Base-by-base conservation (phyloP, 2,113 vertebrate genomes). In the Sceloporus undulatus region DNA sequence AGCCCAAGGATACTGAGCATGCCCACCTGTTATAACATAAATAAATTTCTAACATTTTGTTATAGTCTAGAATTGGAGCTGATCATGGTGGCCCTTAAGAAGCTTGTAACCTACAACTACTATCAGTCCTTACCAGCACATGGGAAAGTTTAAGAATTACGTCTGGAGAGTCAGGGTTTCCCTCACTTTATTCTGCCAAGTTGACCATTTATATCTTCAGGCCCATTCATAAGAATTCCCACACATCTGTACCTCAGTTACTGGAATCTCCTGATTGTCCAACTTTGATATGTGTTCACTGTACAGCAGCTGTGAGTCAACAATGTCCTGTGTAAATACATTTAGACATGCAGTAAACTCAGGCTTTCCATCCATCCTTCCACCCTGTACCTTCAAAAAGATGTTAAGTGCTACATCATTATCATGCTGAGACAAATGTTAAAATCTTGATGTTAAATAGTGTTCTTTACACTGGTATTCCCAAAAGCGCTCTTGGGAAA, bases 171-270 rank as follows among this genome's bases (percentile, higher is more conserved):
- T 29, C 68, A 71, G 8, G 25, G 25, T 27, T 27, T 29, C 68
- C 27, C 10, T 11, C 5, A 27, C 27, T 71, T 27, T 71, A 71
- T 27, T 71, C 25, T 62, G 59, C 18, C 59, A 19, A 9, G 0
- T 18, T 68, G 16, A 79, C 40, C 13, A 27, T 34, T 79, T 16
- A 70, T 34, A 79, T 34, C 34, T 42, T 9, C 25, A 14, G 5
- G 2, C 76, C 59, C 65, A 29, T 68, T 34, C 59, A 68, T 68
- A 56, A 48, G 19, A 70, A 38, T 18, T 8, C 56, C 38, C n/a
- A 25, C 18, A 42, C 42, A 48, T 66, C 42, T n/a, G 62, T 34
- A 78, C 75, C 85, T 86, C 75, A 34, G 59, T 86, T 70, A 86
- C 25, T 42, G 76, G 75, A 52, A 78, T 78, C 5, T 68, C 59